Evolutionary conservation across 30 jellyfish, hydroid and myxozoan genomes (phyloP), one percentile per base, ranked within the genome.

Genomic region (Nemopilema nomurai): DNA sequence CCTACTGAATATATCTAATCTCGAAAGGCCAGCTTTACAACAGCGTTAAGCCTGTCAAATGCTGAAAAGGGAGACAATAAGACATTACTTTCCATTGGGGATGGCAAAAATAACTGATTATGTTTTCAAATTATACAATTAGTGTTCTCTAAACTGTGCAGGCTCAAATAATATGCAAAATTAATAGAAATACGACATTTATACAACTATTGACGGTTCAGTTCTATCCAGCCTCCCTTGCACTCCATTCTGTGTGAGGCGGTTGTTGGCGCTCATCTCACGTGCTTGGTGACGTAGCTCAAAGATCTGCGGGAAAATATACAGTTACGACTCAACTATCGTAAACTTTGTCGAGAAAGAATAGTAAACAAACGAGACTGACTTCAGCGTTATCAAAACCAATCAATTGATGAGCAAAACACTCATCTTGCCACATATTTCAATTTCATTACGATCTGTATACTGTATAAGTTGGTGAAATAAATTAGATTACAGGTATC

Each of bases 251-350:
- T 75, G 31, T 17, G 76, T 53, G 26, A 64, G 57, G 16, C 77
- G 62, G 51, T 67, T 67, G 57, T 28, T 78, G 13, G 31, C 68
- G 29, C 21, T 41, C 1, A 90, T 81, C 18, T 88, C 96, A 27
- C 96, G 96, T 9, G 91, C 62, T 66, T 88, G 96, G 17, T 88
- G 96, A 50, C 96, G 96, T 31, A 88, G 62, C 9, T 88, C 96
- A 63, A 88, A 88, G n/a, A 88, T 89, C 96, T 88, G 74, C 6
- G 25, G 78, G 28, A 26, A 26, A 28, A n/a, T n/a, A n/a, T n/a
- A n/a, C n/a, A n/a, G n/a, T n/a, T n/a, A n/a, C n/a, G n/a, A n/a
- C n/a, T n/a, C n/a, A n/a, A n/a, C n/a, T n/a, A n/a, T n/a, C n/a
- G n/a, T n/a, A n/a, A n/a, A n/a, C n/a, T n/a, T n/a, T n/a, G n/a